These are phyloP conservation scores for Diplodus sargus DNA, from an alignment of 2,797 vertebrate genomes.

Conservation along the genomic window DNA sequence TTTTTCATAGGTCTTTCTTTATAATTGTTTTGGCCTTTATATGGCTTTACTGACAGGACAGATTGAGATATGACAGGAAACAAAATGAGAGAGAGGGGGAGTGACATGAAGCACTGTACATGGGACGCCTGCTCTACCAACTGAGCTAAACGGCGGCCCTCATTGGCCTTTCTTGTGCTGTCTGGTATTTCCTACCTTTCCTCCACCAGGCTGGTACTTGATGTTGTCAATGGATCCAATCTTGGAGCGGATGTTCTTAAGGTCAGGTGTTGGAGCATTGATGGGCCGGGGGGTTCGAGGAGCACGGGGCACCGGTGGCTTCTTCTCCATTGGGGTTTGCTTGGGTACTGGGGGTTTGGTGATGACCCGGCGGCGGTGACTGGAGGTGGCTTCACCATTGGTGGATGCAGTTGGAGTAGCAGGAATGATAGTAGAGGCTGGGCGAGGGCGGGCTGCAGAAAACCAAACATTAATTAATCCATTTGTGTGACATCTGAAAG, in stretches of 20 bases:
- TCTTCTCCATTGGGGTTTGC: conserved; percentile 85
- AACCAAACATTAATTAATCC: neutral
- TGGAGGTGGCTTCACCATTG: conserved; percentile 71
- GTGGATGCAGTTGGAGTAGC: conserved; percentile 69
- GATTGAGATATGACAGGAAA: no score
- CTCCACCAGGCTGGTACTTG: conserved; percentile 98
- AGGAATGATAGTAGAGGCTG: conserved; percentile 66
- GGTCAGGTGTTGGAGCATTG: conserved; percentile 86
- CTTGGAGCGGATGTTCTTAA: conserved; percentile 96
- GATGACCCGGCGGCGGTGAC: conserved; percentile 79
- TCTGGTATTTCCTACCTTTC: conserved; percentile 88
- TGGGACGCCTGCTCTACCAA: no score
- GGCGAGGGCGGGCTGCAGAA: conserved; percentile 73
- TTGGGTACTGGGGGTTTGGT: conserved; percentile 87
- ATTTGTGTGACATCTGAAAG: neutral
- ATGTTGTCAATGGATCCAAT: conserved; percentile 99
- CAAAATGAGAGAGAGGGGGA: no score
- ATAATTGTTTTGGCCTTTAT: no score
- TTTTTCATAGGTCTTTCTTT: conserved; percentile 18
- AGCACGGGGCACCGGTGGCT: conserved; percentile 79
- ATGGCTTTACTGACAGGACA: no score
- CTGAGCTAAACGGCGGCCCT: neutral
- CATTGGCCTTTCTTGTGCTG: neutral
- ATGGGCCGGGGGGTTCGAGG: conserved; percentile 80
- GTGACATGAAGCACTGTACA: no score